A percentile compares a stretch with the other conserved stretches of the same genome.
These are phyloP conservation scores for Drosophila fulvimacula DNA, from an alignment of 2,888 invertebrate genomes.

Conservation along the genomic window DNA sequence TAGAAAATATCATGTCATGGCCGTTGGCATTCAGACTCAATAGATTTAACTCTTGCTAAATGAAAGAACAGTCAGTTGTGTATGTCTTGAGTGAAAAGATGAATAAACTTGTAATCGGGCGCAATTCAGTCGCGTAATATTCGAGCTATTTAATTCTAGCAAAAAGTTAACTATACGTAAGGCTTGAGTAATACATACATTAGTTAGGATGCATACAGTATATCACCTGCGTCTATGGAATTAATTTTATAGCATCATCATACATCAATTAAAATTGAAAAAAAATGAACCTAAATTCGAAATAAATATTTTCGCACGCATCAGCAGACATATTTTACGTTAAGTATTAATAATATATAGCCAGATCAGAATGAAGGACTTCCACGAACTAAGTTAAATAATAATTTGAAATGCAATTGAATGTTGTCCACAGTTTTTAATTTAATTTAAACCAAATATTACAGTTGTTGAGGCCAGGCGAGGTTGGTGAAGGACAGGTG, in stretches of 20 bases:
- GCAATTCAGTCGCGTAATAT: neutral
- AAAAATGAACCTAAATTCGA: neutral
- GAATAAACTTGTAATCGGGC: neutral
- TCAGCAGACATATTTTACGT: neutral
- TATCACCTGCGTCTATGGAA: neutral
- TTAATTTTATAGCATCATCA: neutral
- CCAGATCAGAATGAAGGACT: neutral
- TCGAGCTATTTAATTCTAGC: neutral
- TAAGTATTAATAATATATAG: neutral
- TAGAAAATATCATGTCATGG: conserved; percentile 7
- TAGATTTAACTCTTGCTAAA: neutral
- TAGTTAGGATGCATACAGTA: neutral
- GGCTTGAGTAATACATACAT: neutral
- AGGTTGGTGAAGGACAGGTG: conserved; percentile 90
- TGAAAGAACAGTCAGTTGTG: conserved; percentile 32
- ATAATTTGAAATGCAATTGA: conserved; percentile 16
- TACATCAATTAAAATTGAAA: neutral
- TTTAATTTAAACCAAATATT: conserved; percentile 66
- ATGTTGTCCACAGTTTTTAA: conserved; percentile 45
- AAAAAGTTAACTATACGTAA: conserved; percentile 10
- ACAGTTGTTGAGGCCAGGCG: conserved; percentile 90
- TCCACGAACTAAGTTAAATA: conserved; percentile 6
- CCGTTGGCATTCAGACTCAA: conserved; percentile 6
- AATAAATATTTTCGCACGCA: neutral
- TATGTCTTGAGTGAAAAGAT: conserved; percentile 26